Percentiles rank a stretch among this genome's conserved stretches.
Evolutionary conservation across 2,888 invertebrate species (phyloP).

Genomic region (Drosophila picticornis): DNA sequence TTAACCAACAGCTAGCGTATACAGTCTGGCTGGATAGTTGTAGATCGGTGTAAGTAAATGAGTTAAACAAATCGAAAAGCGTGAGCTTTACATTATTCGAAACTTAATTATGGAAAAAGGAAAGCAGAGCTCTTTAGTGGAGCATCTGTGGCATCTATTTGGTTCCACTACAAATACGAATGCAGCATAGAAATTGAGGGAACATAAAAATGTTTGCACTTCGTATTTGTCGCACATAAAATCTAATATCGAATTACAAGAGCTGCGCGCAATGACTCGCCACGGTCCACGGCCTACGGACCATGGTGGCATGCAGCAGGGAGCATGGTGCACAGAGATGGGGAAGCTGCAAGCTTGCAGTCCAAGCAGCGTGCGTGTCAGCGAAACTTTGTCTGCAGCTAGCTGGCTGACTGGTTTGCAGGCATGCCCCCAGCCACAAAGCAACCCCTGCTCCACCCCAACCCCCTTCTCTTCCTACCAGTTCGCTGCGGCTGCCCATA

Average conservation of each 20-base stretch:
- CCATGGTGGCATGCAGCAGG: conserved; percentile 14
- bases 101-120: conserved; percentile 63
- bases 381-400: conserved; percentile 63
- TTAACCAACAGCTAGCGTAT: neutral
- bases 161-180: conserved; percentile 70
- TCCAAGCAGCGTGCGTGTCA: conserved; percentile 60
- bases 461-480: conserved; percentile 2
- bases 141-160: conserved; percentile 44
- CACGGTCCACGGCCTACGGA: conserved; percentile 32
- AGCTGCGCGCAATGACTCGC: conserved; percentile 21
- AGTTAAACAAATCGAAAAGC: conserved; percentile 39
- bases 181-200: conserved; percentile 68
- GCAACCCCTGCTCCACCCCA: neutral
- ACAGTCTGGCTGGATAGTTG: neutral
- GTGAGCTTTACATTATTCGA: conserved; percentile 64
- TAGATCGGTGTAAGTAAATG: conserved; percentile 4
- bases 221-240: conserved; percentile 82
- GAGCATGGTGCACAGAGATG: conserved; percentile 9
- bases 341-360: conserved; percentile 12
- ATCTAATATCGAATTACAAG: conserved; percentile 82
- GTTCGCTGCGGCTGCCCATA: conserved; percentile 55
- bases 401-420: conserved; percentile 32
- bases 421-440: conserved; percentile 8
- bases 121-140: conserved; percentile 24
- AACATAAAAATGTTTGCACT: conserved; percentile 80